Conservation (phyloP, 2,888 invertebrate genomes). For the Cephonodes hylas region DNA sequence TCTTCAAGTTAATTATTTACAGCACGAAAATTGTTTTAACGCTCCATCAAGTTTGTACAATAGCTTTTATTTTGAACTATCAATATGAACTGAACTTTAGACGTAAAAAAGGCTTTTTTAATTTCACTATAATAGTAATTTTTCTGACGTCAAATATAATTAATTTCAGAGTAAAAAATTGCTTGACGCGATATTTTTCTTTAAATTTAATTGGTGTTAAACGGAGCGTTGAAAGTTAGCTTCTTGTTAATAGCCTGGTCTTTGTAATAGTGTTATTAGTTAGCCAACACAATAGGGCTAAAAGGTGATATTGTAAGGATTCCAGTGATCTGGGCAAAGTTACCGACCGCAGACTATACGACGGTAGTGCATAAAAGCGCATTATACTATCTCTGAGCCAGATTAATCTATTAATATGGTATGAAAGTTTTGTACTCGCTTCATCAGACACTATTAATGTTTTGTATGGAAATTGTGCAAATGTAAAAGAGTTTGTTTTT, state of each 20-base stretch:
- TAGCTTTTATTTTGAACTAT: background rate
- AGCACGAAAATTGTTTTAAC: background rate
- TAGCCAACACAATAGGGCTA: background rate
- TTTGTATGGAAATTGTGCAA: background rate
- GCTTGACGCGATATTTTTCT: too few relatives aligned
- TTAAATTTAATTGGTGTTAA: background rate
- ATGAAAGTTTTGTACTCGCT: background rate
- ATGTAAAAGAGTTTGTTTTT: too few relatives aligned
- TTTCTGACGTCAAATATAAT: too few relatives aligned
- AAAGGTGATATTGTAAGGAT: background rate
- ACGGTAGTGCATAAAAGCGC: background rate
- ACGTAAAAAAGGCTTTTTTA: background rate
- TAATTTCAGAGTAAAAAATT: too few relatives aligned
- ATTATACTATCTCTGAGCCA: background rate
- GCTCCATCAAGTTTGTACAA: background rate
- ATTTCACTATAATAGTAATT: too few relatives aligned
- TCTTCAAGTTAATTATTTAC: background rate
- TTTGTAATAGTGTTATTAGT: background rate
- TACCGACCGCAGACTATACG: slow-evolving; percentile 2
- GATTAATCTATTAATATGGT: background rate
- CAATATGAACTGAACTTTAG: background rate
- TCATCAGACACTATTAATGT: background rate
- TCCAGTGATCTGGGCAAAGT: background rate
- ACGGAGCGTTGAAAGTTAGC: background rate
- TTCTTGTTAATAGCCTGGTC: background rate